Evolutionary conservation across 23 tunicate genomes (phyloP).

Genomic region (Trididemnum miniatum): DNA sequence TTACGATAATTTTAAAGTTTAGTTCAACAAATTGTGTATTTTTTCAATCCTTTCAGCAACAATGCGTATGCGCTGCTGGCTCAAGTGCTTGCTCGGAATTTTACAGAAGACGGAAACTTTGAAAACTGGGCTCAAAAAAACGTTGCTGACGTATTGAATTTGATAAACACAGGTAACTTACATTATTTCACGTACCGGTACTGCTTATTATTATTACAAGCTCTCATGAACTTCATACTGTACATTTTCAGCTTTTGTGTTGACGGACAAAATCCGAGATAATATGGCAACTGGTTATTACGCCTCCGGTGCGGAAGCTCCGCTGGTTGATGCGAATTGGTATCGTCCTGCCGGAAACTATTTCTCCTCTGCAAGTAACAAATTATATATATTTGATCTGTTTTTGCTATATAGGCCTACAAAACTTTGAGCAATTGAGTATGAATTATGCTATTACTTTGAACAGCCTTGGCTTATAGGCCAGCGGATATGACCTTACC

Average conservation of each 20-base stretch:
- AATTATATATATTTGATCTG: too few relatives aligned
- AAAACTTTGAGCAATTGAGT: too few relatives aligned
- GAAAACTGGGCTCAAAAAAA: constrained; percentile 50
- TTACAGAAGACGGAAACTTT: constrained; percentile 43
- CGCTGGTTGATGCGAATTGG: constrained; percentile 39
- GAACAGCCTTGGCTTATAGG: too few relatives aligned
- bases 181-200: too few relatives aligned
- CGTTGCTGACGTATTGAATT: constrained; percentile 28
- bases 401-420: too few relatives aligned
- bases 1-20: too few relatives aligned
- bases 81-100: constrained; percentile 43
- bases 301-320: constrained; percentile 36
- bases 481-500: too few relatives aligned
- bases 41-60: constrained; percentile 51
- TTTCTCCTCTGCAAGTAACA: constrained; percentile 43
- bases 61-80: constrained; percentile 54
- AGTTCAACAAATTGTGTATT: too few relatives aligned
- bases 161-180: constrained; percentile 48
- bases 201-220: too few relatives aligned
- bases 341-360: constrained; percentile 67
- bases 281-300: constrained; percentile 60
- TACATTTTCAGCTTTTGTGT: constrained; percentile 47
- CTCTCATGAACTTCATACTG: too few relatives aligned
- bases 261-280: constrained; percentile 15
- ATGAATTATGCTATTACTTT: too few relatives aligned